Evolutionary conservation across 2,113 vertebrate genomes (phyloP).

Genomic region (Pelobates fuscus): DNA sequence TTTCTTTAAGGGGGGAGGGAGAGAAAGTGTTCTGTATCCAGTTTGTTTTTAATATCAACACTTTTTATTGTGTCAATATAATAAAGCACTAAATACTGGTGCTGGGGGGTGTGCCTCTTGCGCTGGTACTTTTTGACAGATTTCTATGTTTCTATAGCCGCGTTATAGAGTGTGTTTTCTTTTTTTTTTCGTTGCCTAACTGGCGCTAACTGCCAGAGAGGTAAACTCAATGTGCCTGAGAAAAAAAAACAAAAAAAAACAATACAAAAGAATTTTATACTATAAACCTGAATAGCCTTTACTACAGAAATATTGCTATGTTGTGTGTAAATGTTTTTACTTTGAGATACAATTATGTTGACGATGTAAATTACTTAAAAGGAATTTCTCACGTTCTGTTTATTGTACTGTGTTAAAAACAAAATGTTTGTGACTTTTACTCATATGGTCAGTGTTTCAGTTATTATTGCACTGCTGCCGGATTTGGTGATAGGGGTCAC

Average conservation of each 20-base stretch:
- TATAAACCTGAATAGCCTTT: conserved; percentile 79
- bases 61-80: background rate
- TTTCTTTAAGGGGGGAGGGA: too few relatives aligned
- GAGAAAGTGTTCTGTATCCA: background rate
- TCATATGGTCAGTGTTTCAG: conserved; percentile 84
- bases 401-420: conserved; percentile 81
- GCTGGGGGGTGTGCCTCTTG: background rate
- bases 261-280: conserved; percentile 80
- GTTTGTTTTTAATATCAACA: background rate
- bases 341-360: conserved; percentile 86
- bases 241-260: too few relatives aligned
- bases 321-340: conserved; percentile 73
- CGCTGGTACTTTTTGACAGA: background rate
- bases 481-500: conserved; percentile 66
- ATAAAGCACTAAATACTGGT: background rate
- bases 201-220: conserved; percentile 70
- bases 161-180: background rate
- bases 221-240: conserved; percentile 81
- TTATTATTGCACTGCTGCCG: conserved; percentile 91
- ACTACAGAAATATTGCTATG: conserved; percentile 69
- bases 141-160: conserved; percentile 11
- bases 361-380: conserved; percentile 81
- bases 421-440: conserved; percentile 77
- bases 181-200: background rate
- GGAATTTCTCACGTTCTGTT: conserved; percentile 82